Conservation (phyloP, 2,888 invertebrate species). For the Yponomeuta malinellus region DNA sequence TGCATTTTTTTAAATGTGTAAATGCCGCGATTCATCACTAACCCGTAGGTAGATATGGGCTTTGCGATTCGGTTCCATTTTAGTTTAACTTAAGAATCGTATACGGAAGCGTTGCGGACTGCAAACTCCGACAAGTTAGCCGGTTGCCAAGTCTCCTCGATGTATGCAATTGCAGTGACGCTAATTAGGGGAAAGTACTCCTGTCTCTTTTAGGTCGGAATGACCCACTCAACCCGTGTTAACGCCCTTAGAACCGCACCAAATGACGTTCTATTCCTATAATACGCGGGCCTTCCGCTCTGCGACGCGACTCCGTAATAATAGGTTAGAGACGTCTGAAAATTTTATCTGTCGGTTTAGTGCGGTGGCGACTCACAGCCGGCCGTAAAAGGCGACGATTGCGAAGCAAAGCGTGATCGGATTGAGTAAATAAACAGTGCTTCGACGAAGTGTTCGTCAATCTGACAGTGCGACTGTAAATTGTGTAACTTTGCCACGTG, state of each 20-base stretch:
- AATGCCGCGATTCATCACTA: no score
- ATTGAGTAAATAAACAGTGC: slow-evolving; percentile 69
- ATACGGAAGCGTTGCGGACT: slow-evolving; percentile 30
- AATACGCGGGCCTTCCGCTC: slow-evolving; percentile 23
- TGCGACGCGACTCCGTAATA: slow-evolving; percentile 26
- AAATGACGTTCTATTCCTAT: slow-evolving; percentile 31
- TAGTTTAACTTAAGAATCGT: not conserved
- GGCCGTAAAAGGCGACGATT: slow-evolving; percentile 62
- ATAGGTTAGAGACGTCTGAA: slow-evolving; percentile 36
- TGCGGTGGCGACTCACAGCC: slow-evolving; percentile 46
- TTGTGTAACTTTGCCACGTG: slow-evolving; percentile 57
- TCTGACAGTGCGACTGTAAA: slow-evolving; percentile 61
- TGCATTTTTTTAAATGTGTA: no score
- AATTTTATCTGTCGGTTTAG: slow-evolving; percentile 57
- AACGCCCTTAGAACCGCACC: slow-evolving; percentile 37
- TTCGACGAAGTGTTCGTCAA: slow-evolving; percentile 63
- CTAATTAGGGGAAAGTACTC: slow-evolving; percentile 53
- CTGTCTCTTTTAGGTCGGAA: slow-evolving; percentile 41
- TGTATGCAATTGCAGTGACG: slow-evolving; percentile 50
- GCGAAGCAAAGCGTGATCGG: slow-evolving; percentile 67
- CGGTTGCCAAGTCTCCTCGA: slow-evolving; percentile 51
- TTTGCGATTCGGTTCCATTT: slow-evolving; percentile 1
- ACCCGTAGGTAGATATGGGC: no score
- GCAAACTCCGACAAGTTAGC: slow-evolving; percentile 40
- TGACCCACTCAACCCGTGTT: slow-evolving; percentile 39